Evolutionary conservation across 2,797 vertebrate species (phyloP), one percentile per base, ranked within the genome.

Genomic region (Perdix hodgsoniae): DNA sequence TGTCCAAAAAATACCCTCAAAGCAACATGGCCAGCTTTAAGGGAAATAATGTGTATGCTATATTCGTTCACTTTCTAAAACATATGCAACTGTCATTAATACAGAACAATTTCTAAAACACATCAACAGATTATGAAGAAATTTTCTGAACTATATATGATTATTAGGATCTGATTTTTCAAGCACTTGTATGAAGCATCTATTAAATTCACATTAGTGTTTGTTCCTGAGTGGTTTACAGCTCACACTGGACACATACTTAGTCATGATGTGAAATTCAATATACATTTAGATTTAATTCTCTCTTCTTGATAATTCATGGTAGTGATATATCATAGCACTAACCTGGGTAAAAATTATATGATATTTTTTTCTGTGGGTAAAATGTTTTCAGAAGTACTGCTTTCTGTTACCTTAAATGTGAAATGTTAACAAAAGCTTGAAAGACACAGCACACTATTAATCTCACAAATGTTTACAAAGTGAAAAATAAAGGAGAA

Each of bases 401-500:
- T 61, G 21, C 31, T 82, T 82, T 82, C 35, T 85, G 56, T 54
- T 78, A n/a, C 44, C 2, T 40, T 29, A 40, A 11, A 49, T 23
- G 65, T 26, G 35, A 78, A 61, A 9, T 16, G n/a, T 49, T 75
- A 75, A 66, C 45, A 89, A 83, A 83, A 89, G 29, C 33, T 88
- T 71, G 33, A 83, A 61, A 69, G 19, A 50, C 39, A 54, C 5
- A 72, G 47, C 23, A 57, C 49, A 61, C 67, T 11, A 21, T 84
- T 94, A 91, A 93, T 83, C 26, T 69, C 61, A 67, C 79, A 94
- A 90, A 90, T 93, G 93, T 95, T 96, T 91, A 59, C 80, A 86
- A 67, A 29, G 59, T 52, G 85, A 90, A 91, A 86, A 44, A 64
- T 29, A 29, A 66, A 57, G 88, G 45, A 70, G n/a, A 82, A 45